Conservation (phyloP, 2,797 vertebrate species). For the Phaenicophaeus curvirostris region DNA sequence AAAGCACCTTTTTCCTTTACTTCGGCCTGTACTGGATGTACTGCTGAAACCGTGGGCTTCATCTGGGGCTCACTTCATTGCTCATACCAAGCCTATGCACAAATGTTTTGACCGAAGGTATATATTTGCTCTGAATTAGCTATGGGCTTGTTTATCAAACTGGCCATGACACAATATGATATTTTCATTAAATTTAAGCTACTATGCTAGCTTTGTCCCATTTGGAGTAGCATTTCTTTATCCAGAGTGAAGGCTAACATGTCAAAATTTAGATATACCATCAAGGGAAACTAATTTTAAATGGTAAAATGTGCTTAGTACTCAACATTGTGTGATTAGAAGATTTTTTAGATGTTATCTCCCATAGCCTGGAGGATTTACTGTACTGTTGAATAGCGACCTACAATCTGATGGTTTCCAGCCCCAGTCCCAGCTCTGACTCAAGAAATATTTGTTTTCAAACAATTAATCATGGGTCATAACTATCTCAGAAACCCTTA, state of each 20-base stretch:
- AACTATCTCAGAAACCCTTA: not conserved
- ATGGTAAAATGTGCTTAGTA: not conserved
- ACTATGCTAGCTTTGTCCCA: not conserved
- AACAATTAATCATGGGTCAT: not conserved
- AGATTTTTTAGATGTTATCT: not conserved
- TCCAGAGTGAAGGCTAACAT: not conserved
- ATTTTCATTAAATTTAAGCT: not conserved
- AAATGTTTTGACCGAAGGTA: not conserved
- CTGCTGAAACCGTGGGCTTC: not conserved
- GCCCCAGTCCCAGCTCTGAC: not conserved
- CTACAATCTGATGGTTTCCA: not conserved
- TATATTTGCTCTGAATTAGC: not conserved
- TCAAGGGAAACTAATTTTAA: not conserved
- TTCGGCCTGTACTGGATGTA: not conserved
- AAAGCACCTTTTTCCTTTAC: not conserved
- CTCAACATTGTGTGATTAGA: not conserved
- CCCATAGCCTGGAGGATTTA: accelerated
- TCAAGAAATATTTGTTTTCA: not conserved
- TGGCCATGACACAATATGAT: not conserved
- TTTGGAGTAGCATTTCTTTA: not conserved
- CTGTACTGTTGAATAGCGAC: not conserved
- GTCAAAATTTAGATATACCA: not conserved
- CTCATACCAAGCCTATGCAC: not conserved
- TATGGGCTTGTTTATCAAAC: not conserved
- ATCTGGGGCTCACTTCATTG: not conserved